Percentiles rank a stretch among this genome's conserved stretches.
phyloP scores from a whole-genome alignment of 2,113 vertebrate genomes.

The Bos javanicus region DNA sequence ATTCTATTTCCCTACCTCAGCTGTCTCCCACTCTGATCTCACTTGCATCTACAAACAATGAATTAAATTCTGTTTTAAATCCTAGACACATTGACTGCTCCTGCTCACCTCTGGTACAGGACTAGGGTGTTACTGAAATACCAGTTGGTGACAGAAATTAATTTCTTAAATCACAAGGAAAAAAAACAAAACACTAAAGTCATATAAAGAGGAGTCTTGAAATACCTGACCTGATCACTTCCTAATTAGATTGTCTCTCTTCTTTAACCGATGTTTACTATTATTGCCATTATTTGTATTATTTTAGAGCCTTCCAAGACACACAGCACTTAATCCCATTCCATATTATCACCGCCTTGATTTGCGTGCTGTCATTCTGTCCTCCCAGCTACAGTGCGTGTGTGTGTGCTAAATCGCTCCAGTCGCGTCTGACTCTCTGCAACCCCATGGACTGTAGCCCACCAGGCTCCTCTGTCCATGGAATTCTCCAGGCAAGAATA shows the following conservation, averaged over 20 bases:
- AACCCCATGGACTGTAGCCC: not conserved
- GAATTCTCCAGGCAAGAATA: not conserved
- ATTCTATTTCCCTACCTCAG: not conserved
- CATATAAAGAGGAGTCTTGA: not conserved
- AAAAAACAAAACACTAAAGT: not conserved
- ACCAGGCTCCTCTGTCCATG: not conserved
- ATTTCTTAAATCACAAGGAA: not conserved
- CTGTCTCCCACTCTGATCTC: not conserved
- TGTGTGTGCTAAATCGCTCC: not conserved
- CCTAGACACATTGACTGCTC: not conserved
- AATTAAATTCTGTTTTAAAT: slow-evolving; percentile 1
- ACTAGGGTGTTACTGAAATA: not conserved
- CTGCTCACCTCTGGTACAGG: not conserved
- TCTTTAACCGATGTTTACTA: not conserved
- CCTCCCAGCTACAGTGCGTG: not conserved
- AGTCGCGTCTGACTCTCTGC: not conserved
- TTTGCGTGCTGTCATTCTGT: not conserved
- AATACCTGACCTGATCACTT: not conserved
- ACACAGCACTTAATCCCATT: not conserved
- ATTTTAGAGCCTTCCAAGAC: not conserved
- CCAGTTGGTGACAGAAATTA: not conserved
- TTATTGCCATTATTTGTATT: not conserved
- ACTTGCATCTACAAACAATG: slow-evolving; percentile 24
- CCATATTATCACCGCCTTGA: not conserved
- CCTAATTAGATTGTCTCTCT: not conserved